Percentiles rank a stretch among this genome's conserved stretches.
Conservation (phyloP, 53 echinoderm and acorn worm genomes). For the Apostichopus leukothele region DNA sequence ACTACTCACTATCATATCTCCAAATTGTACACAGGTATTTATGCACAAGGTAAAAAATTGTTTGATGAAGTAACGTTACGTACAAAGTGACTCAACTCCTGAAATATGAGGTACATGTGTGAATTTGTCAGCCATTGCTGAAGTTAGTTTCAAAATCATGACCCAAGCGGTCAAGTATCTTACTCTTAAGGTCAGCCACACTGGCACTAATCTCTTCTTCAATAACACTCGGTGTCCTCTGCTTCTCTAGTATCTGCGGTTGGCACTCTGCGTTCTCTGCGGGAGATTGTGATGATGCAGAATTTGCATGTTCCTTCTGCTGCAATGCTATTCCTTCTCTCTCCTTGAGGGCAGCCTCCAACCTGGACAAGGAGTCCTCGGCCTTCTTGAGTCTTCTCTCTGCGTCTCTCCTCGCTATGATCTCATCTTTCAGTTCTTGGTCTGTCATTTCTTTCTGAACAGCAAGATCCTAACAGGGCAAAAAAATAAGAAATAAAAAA, state of each 20-base stretch:
- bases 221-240: constrained; percentile 59
- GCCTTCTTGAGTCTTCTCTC: constrained; percentile 85
- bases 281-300: neutral
- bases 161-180: neutral
- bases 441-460: constrained; percentile 97
- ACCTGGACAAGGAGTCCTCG: constrained; percentile 78
- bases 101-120: too few relatives aligned
- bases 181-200: constrained; percentile 95
- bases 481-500: too few relatives aligned
- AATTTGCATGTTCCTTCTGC: constrained; percentile 6
- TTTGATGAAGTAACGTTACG: too few relatives aligned
- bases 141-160: too few relatives aligned
- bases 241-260: neutral
- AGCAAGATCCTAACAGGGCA: constrained; percentile 70
- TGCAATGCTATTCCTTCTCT: constrained; percentile 53
- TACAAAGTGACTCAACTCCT: too few relatives aligned
- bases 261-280: neutral
- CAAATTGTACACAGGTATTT: too few relatives aligned
- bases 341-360: constrained; percentile 86
- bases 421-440: constrained; percentile 86
- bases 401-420: constrained; percentile 90
- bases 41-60: too few relatives aligned
- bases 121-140: too few relatives aligned
- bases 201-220: constrained; percentile 82
- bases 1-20: too few relatives aligned